Evolutionary conservation across 2,797 vertebrate species (phyloP).

Genomic region (Vespertilio murinus): DNA sequence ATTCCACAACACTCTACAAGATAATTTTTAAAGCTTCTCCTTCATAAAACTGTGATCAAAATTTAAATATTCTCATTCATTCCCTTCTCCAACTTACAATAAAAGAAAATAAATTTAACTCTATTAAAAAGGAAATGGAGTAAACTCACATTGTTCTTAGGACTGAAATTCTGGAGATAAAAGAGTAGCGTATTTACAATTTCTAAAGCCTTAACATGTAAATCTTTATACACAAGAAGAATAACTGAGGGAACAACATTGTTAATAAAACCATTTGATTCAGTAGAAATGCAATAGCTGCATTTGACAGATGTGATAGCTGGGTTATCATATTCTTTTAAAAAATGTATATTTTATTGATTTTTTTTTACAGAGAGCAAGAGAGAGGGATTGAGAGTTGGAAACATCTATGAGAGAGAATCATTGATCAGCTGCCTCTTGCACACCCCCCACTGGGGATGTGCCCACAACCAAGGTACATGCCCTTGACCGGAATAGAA

Average conservation of each 20-base stretch:
- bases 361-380: too few species aligned
- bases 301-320: neutral
- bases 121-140: neutral
- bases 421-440: too few species aligned
- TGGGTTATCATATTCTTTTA: neutral
- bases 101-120: conserved; percentile 38
- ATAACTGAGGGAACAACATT: neutral
- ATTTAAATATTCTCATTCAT: conserved; percentile 30
- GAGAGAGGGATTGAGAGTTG: too few species aligned
- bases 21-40: conserved; percentile 7
- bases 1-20: neutral
- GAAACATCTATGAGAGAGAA: too few species aligned
- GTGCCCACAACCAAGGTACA: too few species aligned
- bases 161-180: neutral
- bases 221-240: neutral
- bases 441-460: too few species aligned
- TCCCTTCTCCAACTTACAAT: neutral
- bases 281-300: neutral
- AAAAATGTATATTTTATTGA: too few species aligned
- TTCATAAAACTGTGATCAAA: conserved; percentile 1
- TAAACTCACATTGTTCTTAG: conserved; percentile 8
- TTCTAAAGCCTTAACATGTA: conserved; percentile 5
- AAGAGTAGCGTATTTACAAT: neutral
- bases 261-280: neutral
- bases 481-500: too few species aligned